Conservation (phyloP, 2,113 vertebrate genomes). For the Melanerpes aurifrons region DNA sequence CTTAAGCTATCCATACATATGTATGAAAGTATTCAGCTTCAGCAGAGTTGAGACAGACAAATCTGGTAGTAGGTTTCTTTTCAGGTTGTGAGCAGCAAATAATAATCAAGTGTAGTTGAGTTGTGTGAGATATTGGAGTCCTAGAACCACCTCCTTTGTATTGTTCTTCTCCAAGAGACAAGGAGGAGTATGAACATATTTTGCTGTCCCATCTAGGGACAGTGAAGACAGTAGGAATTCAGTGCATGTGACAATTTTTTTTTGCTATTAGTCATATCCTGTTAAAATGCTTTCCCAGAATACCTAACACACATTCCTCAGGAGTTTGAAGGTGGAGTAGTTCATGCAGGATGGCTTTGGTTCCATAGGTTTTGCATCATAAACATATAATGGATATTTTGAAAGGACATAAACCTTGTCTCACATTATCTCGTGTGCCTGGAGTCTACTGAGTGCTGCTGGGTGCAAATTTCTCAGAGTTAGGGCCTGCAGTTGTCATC, state of each 20-base stretch:
- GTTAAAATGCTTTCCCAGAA: neutral
- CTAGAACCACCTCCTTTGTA: constrained; percentile 44
- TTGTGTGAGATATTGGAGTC: constrained; percentile 36
- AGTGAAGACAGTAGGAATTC: neutral
- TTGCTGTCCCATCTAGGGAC: neutral
- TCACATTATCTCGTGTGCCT: neutral
- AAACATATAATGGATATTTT: neutral
- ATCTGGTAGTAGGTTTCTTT: constrained; percentile 65
- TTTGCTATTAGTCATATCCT: neutral
- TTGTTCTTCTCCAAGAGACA: neutral
- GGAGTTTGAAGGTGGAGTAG: neutral
- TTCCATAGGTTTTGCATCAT: accelerated
- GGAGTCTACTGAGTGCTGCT: neutral
- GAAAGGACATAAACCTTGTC: neutral
- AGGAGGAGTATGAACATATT: neutral
- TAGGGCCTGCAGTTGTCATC: neutral
- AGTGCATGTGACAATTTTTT: neutral
- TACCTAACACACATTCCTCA: neutral
- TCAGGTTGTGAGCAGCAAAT: constrained; percentile 59
- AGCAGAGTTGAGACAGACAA: constrained; percentile 63
- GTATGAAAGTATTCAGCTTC: constrained; percentile 74
- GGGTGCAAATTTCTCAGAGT: neutral
- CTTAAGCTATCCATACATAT: constrained; percentile 78
- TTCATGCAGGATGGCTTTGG: neutral
- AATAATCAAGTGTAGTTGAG: constrained; percentile 63